Evolutionary conservation across 2,888 invertebrate genomes (phyloP), one percentile per base, ranked within the genome.

Genomic region (Aporophyla nigra): DNA sequence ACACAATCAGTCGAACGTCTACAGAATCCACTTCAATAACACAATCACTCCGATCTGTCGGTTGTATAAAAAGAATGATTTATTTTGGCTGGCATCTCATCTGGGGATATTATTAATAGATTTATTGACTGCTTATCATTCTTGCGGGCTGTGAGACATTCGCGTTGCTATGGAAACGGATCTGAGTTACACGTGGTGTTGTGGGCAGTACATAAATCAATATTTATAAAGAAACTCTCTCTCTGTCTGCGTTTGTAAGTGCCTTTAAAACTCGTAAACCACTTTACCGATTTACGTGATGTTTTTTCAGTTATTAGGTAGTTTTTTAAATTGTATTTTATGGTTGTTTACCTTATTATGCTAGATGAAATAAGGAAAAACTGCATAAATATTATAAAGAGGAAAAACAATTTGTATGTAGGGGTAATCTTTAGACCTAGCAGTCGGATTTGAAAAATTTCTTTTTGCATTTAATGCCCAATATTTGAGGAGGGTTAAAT

Each of bases 11-110:
- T n/a, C 58, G 24, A 71, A 21, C 40, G 59, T 74, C 61, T 82
- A 68, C 59, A 75, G 49, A 66, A 70, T 71, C 56, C 40, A 82
- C 62, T 65, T 75, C 62, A 76, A 58, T 27, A 74, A 66, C 4
- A 33, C 19, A n/a, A 12, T 40, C 67, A 24, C 49, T 33, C 14
- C 16, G 21, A 74, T 51, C 65, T 51, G 54, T 84, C 65, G 24
- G 75, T 46, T 76, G 61, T 81, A 81, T 74, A 69, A 76, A 86
- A 75, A 76, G 6, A 63, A 67, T 74, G 76, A 83, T 86, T 74
- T 80, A 86, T 74, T 67, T 53, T 56, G 0, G 16, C 62, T 71
- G 49, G 51, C 73, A 76, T 73, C 73, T 74, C 71, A 76, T 75
- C 71, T 72, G 71, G 46, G 70, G 14, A 43, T 70, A n/a, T 43